phyloP scores from a whole-genome alignment of 2,113 vertebrate species.

The Apodemus sylvaticus region DNA sequence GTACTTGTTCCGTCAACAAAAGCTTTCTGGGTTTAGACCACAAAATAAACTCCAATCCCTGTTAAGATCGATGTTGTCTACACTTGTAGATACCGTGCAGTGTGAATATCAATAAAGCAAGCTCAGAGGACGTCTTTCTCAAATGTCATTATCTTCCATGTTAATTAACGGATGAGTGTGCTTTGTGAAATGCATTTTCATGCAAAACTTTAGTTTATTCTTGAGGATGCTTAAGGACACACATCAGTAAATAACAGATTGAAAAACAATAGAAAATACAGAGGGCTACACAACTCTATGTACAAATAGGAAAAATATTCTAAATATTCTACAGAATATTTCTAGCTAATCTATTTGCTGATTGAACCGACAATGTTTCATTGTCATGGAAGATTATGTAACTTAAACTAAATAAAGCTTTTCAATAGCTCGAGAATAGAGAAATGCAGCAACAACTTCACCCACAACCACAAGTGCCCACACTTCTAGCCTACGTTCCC shows the following conservation, averaged over 20 bases:
- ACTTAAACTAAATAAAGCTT: conserved; percentile 31
- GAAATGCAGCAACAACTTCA: neutral
- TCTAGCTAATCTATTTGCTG: conserved; percentile 47
- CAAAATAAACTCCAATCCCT: conserved; percentile 22
- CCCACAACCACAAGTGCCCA: neutral
- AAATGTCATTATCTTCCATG: conserved; percentile 73
- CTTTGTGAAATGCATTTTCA: conserved; percentile 78
- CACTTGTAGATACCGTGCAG: conserved; percentile 7
- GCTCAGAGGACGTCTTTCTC: conserved; percentile 48
- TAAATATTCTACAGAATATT: conserved; percentile 58
- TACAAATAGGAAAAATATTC: conserved; percentile 55
- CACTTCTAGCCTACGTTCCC: neutral
- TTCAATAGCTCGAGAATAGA: conserved; percentile 19
- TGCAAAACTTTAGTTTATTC: conserved; percentile 61
- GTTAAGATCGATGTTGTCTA: conserved; percentile 20
- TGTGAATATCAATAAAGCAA: conserved; percentile 66
- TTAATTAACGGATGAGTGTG: conserved; percentile 74
- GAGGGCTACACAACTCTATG: conserved; percentile 54
- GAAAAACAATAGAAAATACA: conserved; percentile 26
- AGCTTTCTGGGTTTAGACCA: neutral
- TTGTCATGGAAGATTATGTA: conserved; percentile 41
- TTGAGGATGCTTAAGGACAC: conserved; percentile 73
- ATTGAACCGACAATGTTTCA: no score
- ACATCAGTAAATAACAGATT: conserved; percentile 73
- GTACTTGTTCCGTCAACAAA: conserved; percentile 31